Base-by-base conservation (phyloP, 2,888 invertebrate genomes). In the Papilio protenor region DNA sequence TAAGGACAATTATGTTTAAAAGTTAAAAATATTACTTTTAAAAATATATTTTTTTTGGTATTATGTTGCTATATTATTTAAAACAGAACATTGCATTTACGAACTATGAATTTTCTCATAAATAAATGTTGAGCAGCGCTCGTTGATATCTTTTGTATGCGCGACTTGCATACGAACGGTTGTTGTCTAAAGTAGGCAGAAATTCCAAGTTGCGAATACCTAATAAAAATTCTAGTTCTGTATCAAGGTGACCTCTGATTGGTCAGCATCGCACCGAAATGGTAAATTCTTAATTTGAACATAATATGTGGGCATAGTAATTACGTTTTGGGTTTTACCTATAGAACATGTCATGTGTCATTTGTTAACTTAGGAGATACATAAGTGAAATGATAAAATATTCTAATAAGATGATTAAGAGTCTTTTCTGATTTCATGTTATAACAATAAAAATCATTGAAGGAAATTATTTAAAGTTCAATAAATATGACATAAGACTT, bases 101-200 rank as follows among this genome's bases (percentile, higher is more conserved):
- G 27, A 52, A 45, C 52, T 52, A 27, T 61, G 61, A 16, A 71
- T 52, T 52, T 73, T 80, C 79, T 75, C 79, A 81, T 75, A 73
- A 77, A 76, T 77, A 77, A 77, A 77, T 81, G 81, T 82, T 74
- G 79, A 77, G 59, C 75, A 57, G 49, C 75, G 82, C 86, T 81
- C 93, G 94, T 94, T 92, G 89, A 92, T 85, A 86, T 94, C 92
- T 93, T 92, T 93, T 90, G 87, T 90, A 90, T 84, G 89, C 84
- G 77, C 77, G 75, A 72, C 71, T 74, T 78, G 57, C 75, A 72
- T 75, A 73, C 45, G 49, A 73, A 80, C 64, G 12, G 77, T 71
- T 76, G 72, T 76, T 69, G 77, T 78, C 75, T 77, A 79, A 80
- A 76, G 80, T 78, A 61, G 64, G 72, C 69, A 72, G 77, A 78